phyloP scores from a whole-genome alignment of 2,888 invertebrate species.

The Orchesellides sinensis region DNA sequence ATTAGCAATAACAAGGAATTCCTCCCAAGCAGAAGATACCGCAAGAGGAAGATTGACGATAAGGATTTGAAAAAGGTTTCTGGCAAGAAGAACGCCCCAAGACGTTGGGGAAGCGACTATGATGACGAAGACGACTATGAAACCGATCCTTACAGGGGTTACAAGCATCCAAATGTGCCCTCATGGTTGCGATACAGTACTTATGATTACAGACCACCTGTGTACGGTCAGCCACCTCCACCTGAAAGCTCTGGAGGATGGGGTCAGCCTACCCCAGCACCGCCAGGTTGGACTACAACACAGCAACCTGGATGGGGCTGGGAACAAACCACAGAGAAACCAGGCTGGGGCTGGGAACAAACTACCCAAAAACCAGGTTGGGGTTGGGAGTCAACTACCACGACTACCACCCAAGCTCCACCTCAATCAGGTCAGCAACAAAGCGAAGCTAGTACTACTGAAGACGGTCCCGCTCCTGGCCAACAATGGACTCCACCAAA shows the following conservation, averaged over 20 bases:
- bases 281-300: slow-evolving; percentile 6
- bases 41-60: slow-evolving; percentile 48
- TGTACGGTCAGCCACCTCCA: slow-evolving; percentile 43
- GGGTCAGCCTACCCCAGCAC: slow-evolving; percentile 32
- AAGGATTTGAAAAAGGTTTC: slow-evolving; percentile 7
- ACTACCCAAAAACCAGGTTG: slow-evolving; percentile 25
- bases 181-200: slow-evolving; percentile 22
- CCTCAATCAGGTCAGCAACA: slow-evolving; percentile 15
- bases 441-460: slow-evolving; percentile 4
- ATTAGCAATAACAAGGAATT: slow-evolving; percentile 39
- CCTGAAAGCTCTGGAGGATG: slow-evolving; percentile 40
- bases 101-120: slow-evolving; percentile 25
- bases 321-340: slow-evolving; percentile 31
- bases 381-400: slow-evolving; percentile 11
- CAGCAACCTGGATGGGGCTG: slow-evolving; percentile 39
- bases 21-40: slow-evolving; percentile 40
- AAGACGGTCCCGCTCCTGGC: slow-evolving; percentile 33
- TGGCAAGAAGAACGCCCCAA: slow-evolving; percentile 15
- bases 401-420: slow-evolving; percentile 41
- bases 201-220: slow-evolving; percentile 25
- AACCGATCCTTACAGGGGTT: neutral
- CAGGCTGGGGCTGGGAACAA: slow-evolving; percentile 44
- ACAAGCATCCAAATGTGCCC: slow-evolving; percentile 43
- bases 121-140: slow-evolving; percentile 24
- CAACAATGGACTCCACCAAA: slow-evolving; percentile 29